Percentiles rank a stretch among this genome's conserved stretches.
These are phyloP conservation scores for Porites lutea DNA, from an alignment of 64 coral and sea anemone species.

Conservation along the genomic window DNA sequence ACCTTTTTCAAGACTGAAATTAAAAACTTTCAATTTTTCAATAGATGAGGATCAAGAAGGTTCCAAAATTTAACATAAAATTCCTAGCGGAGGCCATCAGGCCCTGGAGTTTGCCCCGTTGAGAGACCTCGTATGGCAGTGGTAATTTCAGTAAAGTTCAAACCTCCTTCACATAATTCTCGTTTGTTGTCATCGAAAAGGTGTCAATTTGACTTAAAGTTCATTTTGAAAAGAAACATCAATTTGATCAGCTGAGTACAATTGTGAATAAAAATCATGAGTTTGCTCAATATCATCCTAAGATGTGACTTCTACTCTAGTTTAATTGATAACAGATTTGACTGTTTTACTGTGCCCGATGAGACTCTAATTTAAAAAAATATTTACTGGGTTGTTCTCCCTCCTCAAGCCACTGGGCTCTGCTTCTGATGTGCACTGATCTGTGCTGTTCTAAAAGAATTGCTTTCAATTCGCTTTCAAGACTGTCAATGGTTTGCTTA, in stretches of 20 bases:
- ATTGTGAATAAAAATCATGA: constrained; percentile 16
- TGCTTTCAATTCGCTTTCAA: neutral
- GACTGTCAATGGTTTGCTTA: neutral
- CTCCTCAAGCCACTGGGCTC: constrained; percentile 36
- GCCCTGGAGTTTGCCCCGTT: constrained; percentile 4
- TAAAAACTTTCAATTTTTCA: neutral
- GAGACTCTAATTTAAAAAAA: constrained; percentile 8
- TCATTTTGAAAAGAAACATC: constrained; percentile 5
- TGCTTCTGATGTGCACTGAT: constrained; percentile 2
- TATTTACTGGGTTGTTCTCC: constrained; percentile 20
- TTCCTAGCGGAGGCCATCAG: constrained; percentile 19
- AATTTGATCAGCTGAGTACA: neutral
- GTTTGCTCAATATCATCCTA: neutral
- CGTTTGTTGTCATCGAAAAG: neutral
- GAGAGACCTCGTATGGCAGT: neutral
- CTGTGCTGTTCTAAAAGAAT: neutral
- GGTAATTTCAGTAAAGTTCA: constrained; percentile 6
- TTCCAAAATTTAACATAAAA: constrained; percentile 56
- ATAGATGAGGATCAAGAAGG: neutral
- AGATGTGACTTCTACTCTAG: neutral
- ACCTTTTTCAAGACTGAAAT: neutral
- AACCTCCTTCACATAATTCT: neutral
- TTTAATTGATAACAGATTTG: neutral
- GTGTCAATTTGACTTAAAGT: neutral
- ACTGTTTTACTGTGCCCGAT: neutral